Evolutionary conservation across 2,888 invertebrate species (phyloP), one percentile per base, ranked within the genome.

Genomic region (Chrysomela aeneicollis): DNA sequence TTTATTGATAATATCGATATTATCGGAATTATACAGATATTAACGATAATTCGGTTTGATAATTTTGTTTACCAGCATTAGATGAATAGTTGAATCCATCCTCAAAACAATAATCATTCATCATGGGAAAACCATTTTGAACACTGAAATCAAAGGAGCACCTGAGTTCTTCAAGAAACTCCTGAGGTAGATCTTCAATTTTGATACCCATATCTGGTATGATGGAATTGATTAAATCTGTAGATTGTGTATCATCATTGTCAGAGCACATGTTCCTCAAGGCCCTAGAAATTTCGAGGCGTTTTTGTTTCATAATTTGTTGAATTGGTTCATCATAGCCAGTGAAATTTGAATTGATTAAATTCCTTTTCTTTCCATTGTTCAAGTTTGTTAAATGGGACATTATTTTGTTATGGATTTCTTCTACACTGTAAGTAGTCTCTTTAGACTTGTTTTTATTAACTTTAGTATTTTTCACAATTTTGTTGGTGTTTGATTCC

Each of bases 141-240:
- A 19, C 15, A 30, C 30, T 15, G 12, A 58, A 37, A 37, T 59
- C 63, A 35, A 82, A 73, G 18, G 77, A 78, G 53, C 69, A 72
- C 26, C 77, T 78, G 15, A 82, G 71, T 62, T 78, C 74, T 67
- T 77, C 75, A 53, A 82, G 81, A 17, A 81, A 66, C 69, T 80
- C 78, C 46, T 70, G 66, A 8, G 82, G 82, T 51, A 82, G 67
- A 60, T 80, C 78, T 68, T 82, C 79, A 61, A 82, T 74, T 73
- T 80, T 77, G 50, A 82, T 78, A 18, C 78, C 81, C 62, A 82
- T 77, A 71, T 82, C 82, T 9, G 82, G 81, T 58, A 81, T 80
- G 46, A 82, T 80, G 0, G 79, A 74, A 71, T 80, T 79, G 50
- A 80, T 78, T 57, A 76, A 70, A 60, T 80, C 74, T 49, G 70